Base-by-base conservation (phyloP, 2,888 invertebrate species). In the Drosophila kambysellisi region DNA sequence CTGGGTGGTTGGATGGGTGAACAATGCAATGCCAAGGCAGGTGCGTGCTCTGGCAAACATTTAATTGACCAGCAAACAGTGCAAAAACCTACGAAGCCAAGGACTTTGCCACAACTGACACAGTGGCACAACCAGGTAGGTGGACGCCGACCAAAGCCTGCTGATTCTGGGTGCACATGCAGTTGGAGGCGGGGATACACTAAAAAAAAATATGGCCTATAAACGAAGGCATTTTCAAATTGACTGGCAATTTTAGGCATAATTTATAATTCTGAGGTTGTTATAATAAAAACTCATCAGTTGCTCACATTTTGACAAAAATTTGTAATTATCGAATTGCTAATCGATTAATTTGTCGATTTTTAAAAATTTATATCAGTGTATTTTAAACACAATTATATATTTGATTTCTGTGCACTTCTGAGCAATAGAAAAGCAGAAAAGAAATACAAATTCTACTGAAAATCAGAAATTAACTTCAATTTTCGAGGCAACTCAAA, bases 71-170 rank as follows among this genome's bases (percentile, higher is more conserved):
- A 80, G 71, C 72, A 56, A 81, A 68, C 70, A 70, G 64, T 70
- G 74, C 64, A 61, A 53, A 50, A 64, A 57, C 35, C 71, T 58
- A 41, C 71, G 68, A 53, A 54, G 51, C 70, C 74, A 63, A 75
- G 74, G 66, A 70, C 80, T 81, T 81, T 87, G 84, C 84, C 79
- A 85, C 85, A 87, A 86, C 83, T 86, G 85, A 87, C 85, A 86
- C 85, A 86, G 77, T 86, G 79, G 20, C 54, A 46, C 20, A 29
- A 37, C 17, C 25, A 17, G 35, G 48, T 37, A 32, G 64, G 25
- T 25, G 50, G 51, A 41, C 41, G 56, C n/a, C 39, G 56, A 39
- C 56, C n/a, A 56, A 39, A 8, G 39, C 8, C 35, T 7, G 35
- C 32, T 41, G 53, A n/a, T 35, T 33, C 61, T 30, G 50, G 46